Percentiles rank a stretch among this genome's conserved stretches.
Evolutionary conservation across 2,888 invertebrate species (phyloP).

Genomic region (Nemapogon koenigi): DNA sequence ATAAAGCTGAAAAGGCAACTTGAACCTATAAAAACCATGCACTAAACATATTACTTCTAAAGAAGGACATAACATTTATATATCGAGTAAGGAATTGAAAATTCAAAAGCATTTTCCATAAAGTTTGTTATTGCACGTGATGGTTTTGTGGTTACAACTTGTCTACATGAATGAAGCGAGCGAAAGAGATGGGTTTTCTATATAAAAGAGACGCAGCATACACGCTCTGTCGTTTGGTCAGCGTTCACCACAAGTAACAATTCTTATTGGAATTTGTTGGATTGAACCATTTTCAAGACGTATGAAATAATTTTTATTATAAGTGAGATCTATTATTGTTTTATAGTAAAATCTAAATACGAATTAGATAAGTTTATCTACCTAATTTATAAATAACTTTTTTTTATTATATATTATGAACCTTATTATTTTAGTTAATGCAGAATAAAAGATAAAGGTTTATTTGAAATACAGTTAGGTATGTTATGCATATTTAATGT

Average conservation of each 20-base stretch:
- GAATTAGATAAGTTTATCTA: too few species aligned
- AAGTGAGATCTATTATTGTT: too few species aligned
- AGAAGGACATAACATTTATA: slow-evolving; percentile 57
- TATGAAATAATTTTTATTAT: too few species aligned
- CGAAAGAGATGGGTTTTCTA: slow-evolving; percentile 31
- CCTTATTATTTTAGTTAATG: too few species aligned
- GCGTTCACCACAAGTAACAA: slow-evolving; percentile 28
- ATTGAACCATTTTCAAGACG: too few species aligned
- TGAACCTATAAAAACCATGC: slow-evolving; percentile 65
- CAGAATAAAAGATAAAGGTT: too few species aligned
- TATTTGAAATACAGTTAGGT: too few species aligned
- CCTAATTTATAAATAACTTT: too few species aligned
- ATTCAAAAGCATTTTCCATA: slow-evolving; percentile 52
- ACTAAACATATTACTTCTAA: slow-evolving; percentile 53
- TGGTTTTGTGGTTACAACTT: slow-evolving; percentile 48
- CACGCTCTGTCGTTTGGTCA: slow-evolving; percentile 55
- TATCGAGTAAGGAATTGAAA: slow-evolving; percentile 54
- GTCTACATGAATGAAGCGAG: slow-evolving; percentile 51
- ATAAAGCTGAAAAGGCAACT: slow-evolving; percentile 66
- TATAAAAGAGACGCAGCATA: slow-evolving; percentile 35
- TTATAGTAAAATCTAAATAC: too few species aligned
- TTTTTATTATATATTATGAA: too few species aligned
- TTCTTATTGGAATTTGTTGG: slow-evolving; percentile 1
- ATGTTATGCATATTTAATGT: too few species aligned
- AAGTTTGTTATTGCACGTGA: slow-evolving; percentile 59